Evolutionary conservation across 1,140 invertebrate genomes (phyloP), one percentile per base, ranked within the genome.

Genomic region (Neodiprion pinetum): DNA sequence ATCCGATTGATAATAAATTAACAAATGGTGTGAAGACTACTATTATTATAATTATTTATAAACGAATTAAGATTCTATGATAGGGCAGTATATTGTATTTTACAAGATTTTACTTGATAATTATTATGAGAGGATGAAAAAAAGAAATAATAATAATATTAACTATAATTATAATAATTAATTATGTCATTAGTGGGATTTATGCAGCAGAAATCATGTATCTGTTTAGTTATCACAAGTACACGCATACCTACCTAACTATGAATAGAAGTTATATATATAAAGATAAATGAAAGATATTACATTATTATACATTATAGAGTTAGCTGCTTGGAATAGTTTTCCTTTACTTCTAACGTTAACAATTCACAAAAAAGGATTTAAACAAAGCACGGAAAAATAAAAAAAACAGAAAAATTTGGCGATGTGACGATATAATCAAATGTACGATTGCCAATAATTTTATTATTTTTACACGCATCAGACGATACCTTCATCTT

Each of bases 21-120:
- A 86, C 82, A 86, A 86, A 87, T 82, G 86, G 86, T 87, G 82
- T 86, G 85, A 88, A 86, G 82, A 87, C 85, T 88, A 88, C 82
- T 87, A 88, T 81, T 88, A 61, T 61, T 12, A 61, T 61, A 61
- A 61, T 61, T 61, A 61, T 61, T 61, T 61, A 61, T 61, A 61
- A 83, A 76, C 81, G 82, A 74, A 84, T 84, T 86, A 85, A 84
- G 81, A 87, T 86, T 86, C 85, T 87, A 86, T 85, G 80, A 85
- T 87, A 87, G 82, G 53, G 76, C 79, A 82, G 79, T 83, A 86
- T 82, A 88, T 87, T 87, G 87, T 88, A 88, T 88, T 88, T 88
- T 88, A 88, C 85, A 88, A 86, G 28, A 88, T 88, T 88, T 88
- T 87, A 87, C 84, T 88, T 86, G 81, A 84, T 86, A 85, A 86